Evolutionary conservation across 2,113 vertebrate species (phyloP).

Genomic region (Parotia lawesii): DNA sequence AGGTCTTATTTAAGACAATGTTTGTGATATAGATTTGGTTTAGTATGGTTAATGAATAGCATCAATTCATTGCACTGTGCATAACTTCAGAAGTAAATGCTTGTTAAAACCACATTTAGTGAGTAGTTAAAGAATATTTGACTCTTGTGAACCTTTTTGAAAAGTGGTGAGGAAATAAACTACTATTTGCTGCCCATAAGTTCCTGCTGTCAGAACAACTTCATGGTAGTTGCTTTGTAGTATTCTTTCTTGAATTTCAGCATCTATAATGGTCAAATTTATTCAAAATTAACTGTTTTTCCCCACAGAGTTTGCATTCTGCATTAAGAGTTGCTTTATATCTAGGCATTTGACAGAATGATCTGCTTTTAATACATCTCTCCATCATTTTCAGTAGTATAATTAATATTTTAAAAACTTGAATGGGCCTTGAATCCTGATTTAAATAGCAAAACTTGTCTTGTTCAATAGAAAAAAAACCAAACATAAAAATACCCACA

Average conservation of each 20-base stretch:
- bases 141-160: not conserved
- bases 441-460: not conserved
- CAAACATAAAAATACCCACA: not conserved
- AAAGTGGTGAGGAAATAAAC: not conserved
- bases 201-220: not conserved
- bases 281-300: not conserved
- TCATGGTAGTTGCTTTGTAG: not conserved
- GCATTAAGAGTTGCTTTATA: not conserved
- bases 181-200: not conserved
- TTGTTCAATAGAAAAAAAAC: not conserved
- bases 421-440: not conserved
- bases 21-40: not conserved
- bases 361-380: not conserved
- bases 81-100: not conserved
- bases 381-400: not conserved
- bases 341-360: not conserved
- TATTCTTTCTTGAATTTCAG: not conserved
- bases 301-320: not conserved
- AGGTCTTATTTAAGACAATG: not conserved
- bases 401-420: not conserved
- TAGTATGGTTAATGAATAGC: not conserved
- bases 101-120: not conserved
- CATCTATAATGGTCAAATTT: not conserved
- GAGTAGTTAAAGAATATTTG: not conserved
- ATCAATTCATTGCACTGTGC: not conserved